A percentile compares a stretch with the other conserved stretches of the same genome.
These are phyloP conservation scores for Ciconia nigra DNA, from an alignment of 2,797 vertebrate genomes.

Conservation along the genomic window DNA sequence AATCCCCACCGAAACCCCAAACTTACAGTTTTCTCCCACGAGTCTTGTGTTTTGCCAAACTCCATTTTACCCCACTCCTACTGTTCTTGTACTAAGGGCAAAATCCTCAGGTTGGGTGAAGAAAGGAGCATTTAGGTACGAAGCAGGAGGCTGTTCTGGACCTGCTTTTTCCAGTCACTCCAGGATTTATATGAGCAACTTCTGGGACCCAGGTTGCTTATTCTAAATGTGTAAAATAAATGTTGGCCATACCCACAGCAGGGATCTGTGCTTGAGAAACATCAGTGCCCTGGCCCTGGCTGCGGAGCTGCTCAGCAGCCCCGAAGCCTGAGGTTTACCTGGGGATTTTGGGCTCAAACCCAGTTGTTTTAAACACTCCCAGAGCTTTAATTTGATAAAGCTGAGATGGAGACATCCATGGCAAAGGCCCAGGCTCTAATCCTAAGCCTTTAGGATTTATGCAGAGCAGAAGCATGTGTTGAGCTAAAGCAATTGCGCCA, in stretches of 20 bases:
- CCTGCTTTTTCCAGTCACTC: neutral
- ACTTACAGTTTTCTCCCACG: neutral
- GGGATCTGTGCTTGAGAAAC: neutral
- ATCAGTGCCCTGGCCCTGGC: neutral
- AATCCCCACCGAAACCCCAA: neutral
- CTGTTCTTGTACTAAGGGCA: neutral
- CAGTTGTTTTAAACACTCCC: neutral
- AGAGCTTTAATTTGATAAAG: neutral
- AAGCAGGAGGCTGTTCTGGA: neutral
- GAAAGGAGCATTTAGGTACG: fast-evolving
- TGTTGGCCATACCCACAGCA: fast-evolving
- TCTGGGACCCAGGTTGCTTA: neutral
- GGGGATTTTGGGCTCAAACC: neutral
- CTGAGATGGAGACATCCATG: neutral
- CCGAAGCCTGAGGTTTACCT: neutral
- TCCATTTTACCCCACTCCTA: neutral
- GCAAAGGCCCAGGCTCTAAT: neutral
- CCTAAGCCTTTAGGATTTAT: neutral
- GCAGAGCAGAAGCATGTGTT: neutral
- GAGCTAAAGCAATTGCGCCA: neutral
- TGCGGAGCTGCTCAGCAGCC: neutral
- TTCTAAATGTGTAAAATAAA: neutral
- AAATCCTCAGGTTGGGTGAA: neutral
- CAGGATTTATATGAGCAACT: neutral
- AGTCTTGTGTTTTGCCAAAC: neutral